Evolutionary conservation across 2,797 vertebrate species (phyloP).

Genomic region (Catharus ustulatus): DNA sequence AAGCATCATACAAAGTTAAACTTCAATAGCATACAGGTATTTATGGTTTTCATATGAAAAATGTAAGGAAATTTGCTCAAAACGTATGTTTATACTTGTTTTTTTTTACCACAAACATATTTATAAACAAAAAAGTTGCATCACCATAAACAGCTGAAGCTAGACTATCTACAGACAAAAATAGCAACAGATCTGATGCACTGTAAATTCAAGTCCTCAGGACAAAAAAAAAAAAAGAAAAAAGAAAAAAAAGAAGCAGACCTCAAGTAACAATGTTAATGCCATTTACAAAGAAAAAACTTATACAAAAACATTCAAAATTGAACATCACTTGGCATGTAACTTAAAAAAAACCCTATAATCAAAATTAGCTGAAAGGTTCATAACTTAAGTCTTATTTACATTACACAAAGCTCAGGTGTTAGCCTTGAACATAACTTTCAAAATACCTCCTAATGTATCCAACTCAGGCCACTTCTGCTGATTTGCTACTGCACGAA

Average conservation of each 20-base stretch:
- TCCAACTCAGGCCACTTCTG: slow-evolving; percentile 78
- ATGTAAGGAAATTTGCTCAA: slow-evolving; percentile 90
- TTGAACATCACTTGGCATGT: slow-evolving; percentile 87
- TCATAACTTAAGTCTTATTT: slow-evolving; percentile 90
- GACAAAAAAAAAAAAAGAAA: slow-evolving; percentile 75
- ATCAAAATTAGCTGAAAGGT: slow-evolving; percentile 78
- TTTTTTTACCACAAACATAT: slow-evolving; percentile 95
- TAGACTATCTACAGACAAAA: slow-evolving; percentile 98
- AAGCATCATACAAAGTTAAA: slow-evolving; percentile 92
- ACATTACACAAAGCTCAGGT: slow-evolving; percentile 96
- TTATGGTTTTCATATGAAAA: slow-evolving; percentile 89
- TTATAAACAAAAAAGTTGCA: slow-evolving; percentile 86
- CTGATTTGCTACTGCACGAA: slow-evolving; percentile 83
- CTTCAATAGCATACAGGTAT: slow-evolving; percentile 95
- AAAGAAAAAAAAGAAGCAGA: slow-evolving; percentile 69
- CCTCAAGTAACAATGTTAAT: slow-evolving; percentile 84
- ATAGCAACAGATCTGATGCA: slow-evolving; percentile 92
- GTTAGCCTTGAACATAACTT: slow-evolving; percentile 83
- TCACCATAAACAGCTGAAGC: slow-evolving; percentile 93
- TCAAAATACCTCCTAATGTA: slow-evolving; percentile 78
- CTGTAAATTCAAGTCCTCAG: slow-evolving; percentile 91
- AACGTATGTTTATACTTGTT: slow-evolving; percentile 91
- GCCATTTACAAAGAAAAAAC: slow-evolving; percentile 84
- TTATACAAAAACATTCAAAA: slow-evolving; percentile 83
- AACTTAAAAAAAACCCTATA: slow-evolving; percentile 80